Base-by-base conservation (phyloP, 2,113 vertebrate species). In the Dipodomys stephensi region DNA sequence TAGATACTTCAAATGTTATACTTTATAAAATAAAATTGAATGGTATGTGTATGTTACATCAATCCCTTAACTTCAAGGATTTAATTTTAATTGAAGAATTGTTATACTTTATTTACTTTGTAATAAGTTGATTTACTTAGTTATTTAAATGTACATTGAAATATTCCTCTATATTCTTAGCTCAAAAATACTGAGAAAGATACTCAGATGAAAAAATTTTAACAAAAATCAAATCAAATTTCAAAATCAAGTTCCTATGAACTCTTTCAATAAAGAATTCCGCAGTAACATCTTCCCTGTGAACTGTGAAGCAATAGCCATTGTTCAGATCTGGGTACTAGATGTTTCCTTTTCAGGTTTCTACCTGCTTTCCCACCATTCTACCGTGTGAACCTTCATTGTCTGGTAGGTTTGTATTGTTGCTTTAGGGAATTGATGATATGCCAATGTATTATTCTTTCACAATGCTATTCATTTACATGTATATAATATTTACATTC, bases 391-490 rank as follows among this genome's bases (percentile, higher is more conserved):
- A 94, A 91, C 44, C 22, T 49, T 90, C 53, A 71, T 84, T 94
- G 81, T 92, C 91, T 94, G 44, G 60, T 88, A 85, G 79, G 67
- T 83, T 65, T 82, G 35, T n/a, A 57, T 85, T 86, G 64, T 93
- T 65, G 88, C 96, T 94, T 76, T 92, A 95, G 88, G 88, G 92
- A 94, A 81, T 88, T 96, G 96, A 87, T 85, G 25, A 94, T 53
- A 65, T 84, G 95, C 92, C 95, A 97, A 57, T 82, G 88, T 91
- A 88, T 88, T 95, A 93, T 73, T 85, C 80, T 94, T 89, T 65
- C 64, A 90, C 32, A 94, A 28, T 93, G 81, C 35, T 46, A 85
- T 32, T 32, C 30, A 92, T 88, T 95, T 90, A 87, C 73, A 87
- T 79, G 22, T 74, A n/a, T 27, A 8, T 65, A n/a, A 27, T 73